Percentiles rank a stretch among this genome's conserved stretches.
Conservation (phyloP, 2,113 vertebrate genomes). For the Naja naja region DNA sequence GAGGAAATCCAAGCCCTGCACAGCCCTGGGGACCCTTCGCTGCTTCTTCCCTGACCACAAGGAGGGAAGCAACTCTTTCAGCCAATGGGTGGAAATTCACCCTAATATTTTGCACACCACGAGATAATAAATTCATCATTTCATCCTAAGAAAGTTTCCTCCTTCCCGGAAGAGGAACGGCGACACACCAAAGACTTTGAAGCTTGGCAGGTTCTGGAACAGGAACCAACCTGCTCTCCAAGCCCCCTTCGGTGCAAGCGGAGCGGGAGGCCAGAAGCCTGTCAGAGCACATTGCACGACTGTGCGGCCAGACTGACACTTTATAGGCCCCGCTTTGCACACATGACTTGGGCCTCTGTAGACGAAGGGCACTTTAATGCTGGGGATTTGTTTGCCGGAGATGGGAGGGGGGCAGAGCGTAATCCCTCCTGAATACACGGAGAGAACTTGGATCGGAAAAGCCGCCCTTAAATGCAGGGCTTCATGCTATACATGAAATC, state of each 20-base stretch:
- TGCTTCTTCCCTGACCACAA: neutral
- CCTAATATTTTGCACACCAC: constrained; percentile 28
- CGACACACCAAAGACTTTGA: constrained; percentile 41
- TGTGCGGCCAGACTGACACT: constrained; percentile 49
- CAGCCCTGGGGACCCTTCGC: neutral
- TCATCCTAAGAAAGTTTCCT: constrained; percentile 14
- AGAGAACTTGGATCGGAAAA: constrained; percentile 46
- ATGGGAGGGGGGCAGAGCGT: constrained; percentile 10
- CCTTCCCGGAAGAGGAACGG: constrained; percentile 42
- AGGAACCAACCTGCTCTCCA: constrained; percentile 48
- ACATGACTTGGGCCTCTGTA: constrained; percentile 47
- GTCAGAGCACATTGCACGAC: constrained; percentile 46
- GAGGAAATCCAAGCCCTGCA: neutral
- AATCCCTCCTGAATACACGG: constrained; percentile 53
- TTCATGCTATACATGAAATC: constrained; percentile 29
- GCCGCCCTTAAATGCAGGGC: constrained; percentile 17
- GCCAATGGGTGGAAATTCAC: neutral
- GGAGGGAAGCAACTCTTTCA: neutral
- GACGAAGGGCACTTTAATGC: constrained; percentile 15
- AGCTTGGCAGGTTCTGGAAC: constrained; percentile 44
- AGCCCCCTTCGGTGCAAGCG: constrained; percentile 28
- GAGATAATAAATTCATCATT: constrained; percentile 5
- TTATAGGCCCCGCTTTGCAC: constrained; percentile 45
- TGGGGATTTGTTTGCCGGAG: constrained; percentile 5
- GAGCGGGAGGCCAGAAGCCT: constrained; percentile 45